These are phyloP conservation scores for Diogma glabrata DNA, from an alignment of 2,888 invertebrate species.

Conservation along the genomic window DNA sequence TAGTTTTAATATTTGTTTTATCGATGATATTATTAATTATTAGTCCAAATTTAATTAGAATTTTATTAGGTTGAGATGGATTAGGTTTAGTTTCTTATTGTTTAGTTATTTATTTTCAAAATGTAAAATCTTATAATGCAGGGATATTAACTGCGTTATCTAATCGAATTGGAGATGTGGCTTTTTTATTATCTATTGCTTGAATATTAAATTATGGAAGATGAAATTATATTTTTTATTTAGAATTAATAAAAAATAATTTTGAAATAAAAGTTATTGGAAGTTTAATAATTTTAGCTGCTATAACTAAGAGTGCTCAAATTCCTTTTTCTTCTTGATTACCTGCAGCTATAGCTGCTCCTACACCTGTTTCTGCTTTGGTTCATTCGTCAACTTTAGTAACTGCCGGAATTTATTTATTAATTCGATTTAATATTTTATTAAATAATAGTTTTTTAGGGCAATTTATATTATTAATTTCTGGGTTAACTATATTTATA, in stretches of 20 bases:
- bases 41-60: slow-evolving; percentile 5
- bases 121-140: neutral
- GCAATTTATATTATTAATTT: slow-evolving; percentile 42
- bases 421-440: slow-evolving; percentile 54
- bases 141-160: slow-evolving; percentile 1
- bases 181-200: neutral
- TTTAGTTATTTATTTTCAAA: slow-evolving; percentile 5
- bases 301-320: too few species aligned
- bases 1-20: slow-evolving; percentile 46
- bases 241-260: slow-evolving; percentile 40
- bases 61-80: slow-evolving; percentile 2
- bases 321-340: slow-evolving; percentile 69
- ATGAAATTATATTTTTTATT: slow-evolving; percentile 45
- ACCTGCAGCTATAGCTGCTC: slow-evolving; percentile 64
- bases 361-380: slow-evolving; percentile 62
- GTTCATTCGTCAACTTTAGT: slow-evolving; percentile 71
- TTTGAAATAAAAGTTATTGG: slow-evolving; percentile 36
- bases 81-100: neutral
- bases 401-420: slow-evolving; percentile 61
- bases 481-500: slow-evolving; percentile 48
- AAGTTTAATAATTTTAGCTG: slow-evolving; percentile 37
- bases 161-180: neutral
- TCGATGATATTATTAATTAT: neutral
- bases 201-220: slow-evolving; percentile 41
- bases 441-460: slow-evolving; percentile 25